A percentile compares a stretch with the other conserved stretches of the same genome.
phyloP scores from a whole-genome alignment of 2,797 vertebrate species.

The Paratrypauchen microcephalus region DNA sequence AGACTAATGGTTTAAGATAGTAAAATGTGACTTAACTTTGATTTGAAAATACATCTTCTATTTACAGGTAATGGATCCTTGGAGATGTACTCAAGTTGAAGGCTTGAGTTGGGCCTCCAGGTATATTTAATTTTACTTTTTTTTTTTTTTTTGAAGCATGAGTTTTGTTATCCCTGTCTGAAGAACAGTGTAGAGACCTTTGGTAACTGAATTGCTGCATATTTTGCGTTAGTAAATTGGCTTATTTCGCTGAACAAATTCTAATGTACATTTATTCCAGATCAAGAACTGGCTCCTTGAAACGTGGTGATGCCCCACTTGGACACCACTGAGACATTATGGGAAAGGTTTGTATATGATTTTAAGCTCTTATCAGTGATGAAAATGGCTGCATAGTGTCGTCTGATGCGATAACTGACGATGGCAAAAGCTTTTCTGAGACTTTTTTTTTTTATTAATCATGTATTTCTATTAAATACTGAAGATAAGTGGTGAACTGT shows the following conservation, averaged over 20 bases:
- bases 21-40: too few species aligned
- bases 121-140: slow-evolving; percentile 17
- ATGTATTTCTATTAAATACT: neutral
- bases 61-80: neutral
- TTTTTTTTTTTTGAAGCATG: slow-evolving; percentile 20
- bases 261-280: neutral
- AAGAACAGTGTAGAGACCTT: slow-evolving; percentile 49
- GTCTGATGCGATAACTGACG: slow-evolving; percentile 82
- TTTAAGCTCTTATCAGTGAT: slow-evolving; percentile 44
- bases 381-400: slow-evolving; percentile 75
- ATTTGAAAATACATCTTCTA: neutral
- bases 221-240: neutral
- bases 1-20: neutral
- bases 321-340: too few species aligned
- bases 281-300: neutral
- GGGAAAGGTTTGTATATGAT: slow-evolving; percentile 39
- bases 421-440: slow-evolving; percentile 66
- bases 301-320: neutral
- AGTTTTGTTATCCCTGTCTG: slow-evolving; percentile 75
- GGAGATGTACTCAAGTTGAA: neutral
- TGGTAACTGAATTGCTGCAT: slow-evolving; percentile 52
- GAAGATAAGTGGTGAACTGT: neutral
- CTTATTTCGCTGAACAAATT: neutral
- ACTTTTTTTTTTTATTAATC: slow-evolving; percentile 10
- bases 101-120: slow-evolving; percentile 3